Conservation (phyloP, 2,888 invertebrate species). For the Torymus texanus region DNA sequence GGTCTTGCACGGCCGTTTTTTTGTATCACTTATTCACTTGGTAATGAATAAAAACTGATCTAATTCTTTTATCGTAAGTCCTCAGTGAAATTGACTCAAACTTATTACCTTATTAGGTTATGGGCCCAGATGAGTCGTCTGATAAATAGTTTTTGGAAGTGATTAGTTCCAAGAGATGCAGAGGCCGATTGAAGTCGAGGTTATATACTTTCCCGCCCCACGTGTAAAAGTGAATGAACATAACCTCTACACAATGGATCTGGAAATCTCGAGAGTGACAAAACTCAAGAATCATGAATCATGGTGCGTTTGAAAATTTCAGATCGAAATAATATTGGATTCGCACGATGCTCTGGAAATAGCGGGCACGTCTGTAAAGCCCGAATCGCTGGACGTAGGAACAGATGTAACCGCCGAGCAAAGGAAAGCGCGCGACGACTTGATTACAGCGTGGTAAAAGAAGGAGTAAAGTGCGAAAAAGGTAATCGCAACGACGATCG, state of each 20-base stretch:
- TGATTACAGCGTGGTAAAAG: too few species aligned
- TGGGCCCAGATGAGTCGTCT: conserved; percentile 33
- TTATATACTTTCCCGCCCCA: not conserved
- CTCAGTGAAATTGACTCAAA: too few species aligned
- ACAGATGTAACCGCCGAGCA: not conserved
- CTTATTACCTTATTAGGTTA: conserved; percentile 27
- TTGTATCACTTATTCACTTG: too few species aligned
- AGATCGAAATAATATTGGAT: not conserved
- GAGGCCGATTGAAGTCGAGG: not conserved
- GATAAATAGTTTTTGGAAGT: not conserved
- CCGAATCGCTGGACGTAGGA: not conserved
- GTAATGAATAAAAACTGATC: too few species aligned
- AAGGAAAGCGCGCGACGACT: not conserved
- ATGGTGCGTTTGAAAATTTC: conserved; percentile 5
- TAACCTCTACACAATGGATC: not conserved
- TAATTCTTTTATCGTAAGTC: too few species aligned
- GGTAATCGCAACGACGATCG: conserved; percentile 57
- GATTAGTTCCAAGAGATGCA: too few species aligned
- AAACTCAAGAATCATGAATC: not conserved
- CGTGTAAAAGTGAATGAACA: not conserved
- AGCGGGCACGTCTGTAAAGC: too few species aligned
- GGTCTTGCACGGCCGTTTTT: too few species aligned
- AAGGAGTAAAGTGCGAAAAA: conserved; percentile 25
- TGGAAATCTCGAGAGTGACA: not conserved
- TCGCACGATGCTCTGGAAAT: not conserved